Percentiles rank a stretch among this genome's conserved stretches.
phyloP scores from a whole-genome alignment of 2,113 vertebrate species.

The Ictalurus punctatus region DNA sequence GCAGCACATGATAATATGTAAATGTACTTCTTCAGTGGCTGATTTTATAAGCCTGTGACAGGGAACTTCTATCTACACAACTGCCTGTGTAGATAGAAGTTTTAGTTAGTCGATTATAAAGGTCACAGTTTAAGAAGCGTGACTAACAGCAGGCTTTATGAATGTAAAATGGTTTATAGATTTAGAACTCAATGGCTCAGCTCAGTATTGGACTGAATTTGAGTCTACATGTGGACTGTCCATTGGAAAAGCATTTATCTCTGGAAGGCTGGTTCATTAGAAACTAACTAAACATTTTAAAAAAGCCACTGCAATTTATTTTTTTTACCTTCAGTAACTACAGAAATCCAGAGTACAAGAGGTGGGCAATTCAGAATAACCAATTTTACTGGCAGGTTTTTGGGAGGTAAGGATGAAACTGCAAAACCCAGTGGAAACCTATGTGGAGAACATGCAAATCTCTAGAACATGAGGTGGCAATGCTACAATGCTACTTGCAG shows the following conservation, averaged over 20 bases:
- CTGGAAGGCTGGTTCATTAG: neutral
- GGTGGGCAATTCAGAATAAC: neutral
- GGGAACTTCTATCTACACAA: too few relatives aligned
- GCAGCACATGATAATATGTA: slow-evolving; percentile 36
- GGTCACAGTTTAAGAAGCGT: slow-evolving; percentile 23
- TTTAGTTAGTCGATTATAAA: slow-evolving; percentile 27
- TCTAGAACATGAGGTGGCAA: neutral
- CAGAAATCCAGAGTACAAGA: neutral
- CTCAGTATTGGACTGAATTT: neutral
- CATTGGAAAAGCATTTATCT: neutral
- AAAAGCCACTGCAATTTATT: neutral
- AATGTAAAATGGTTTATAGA: slow-evolving; percentile 9
- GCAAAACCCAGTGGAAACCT: neutral
- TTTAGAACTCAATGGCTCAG: neutral
- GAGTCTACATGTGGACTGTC: neutral
- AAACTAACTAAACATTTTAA: neutral
- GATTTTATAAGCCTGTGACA: slow-evolving; percentile 8
- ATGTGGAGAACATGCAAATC: neutral
- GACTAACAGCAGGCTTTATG: neutral
- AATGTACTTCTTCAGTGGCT: slow-evolving; percentile 23
- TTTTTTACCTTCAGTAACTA: neutral
- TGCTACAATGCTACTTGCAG: neutral
- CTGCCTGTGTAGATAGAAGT: slow-evolving; percentile 4
- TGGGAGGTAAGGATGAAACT: neutral
- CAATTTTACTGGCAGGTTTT: neutral